phyloP scores from a whole-genome alignment of 2,888 invertebrate species.

The Cremastinae sp. region DNA sequence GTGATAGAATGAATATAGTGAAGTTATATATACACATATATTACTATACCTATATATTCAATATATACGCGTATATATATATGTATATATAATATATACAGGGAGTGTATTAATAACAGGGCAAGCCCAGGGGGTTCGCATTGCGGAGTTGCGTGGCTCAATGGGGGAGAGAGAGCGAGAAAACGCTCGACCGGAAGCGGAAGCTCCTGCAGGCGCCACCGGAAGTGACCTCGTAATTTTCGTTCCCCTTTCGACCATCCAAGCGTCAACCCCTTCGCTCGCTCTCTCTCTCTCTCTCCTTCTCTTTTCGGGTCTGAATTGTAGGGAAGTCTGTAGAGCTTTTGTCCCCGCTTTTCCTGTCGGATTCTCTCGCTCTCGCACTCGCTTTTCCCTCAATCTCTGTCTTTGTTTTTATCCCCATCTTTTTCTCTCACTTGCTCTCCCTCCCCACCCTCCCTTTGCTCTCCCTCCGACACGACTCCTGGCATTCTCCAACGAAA shows the following conservation, averaged over 20 bases:
- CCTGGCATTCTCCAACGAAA: constrained; percentile 11
- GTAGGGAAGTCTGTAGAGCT: constrained; percentile 77
- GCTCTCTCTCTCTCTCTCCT: constrained; percentile 44
- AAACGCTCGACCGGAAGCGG: constrained; percentile 77
- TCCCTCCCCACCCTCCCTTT: constrained; percentile 41
- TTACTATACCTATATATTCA: no score
- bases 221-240: constrained; percentile 81
- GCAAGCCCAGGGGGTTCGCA: constrained; percentile 46
- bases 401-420: constrained; percentile 43
- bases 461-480: constrained; percentile 25
- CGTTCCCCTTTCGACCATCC: constrained; percentile 68
- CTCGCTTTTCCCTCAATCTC: constrained; percentile 41
- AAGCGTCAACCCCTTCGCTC: constrained; percentile 64
- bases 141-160: constrained; percentile 60
- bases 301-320: constrained; percentile 71
- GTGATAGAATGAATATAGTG: background rate
- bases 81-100: constrained; percentile 9
- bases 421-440: constrained; percentile 20
- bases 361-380: constrained; percentile 62
- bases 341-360: constrained; percentile 79
- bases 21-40: no score
- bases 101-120: constrained; percentile 9
- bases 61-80: constrained; percentile 8
- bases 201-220: constrained; percentile 80
- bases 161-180: constrained; percentile 63